Percentiles rank a stretch among this genome's conserved stretches.
These are phyloP conservation scores for Amia ocellicauda DNA, from an alignment of 2,113 vertebrate species.

Conservation along the genomic window DNA sequence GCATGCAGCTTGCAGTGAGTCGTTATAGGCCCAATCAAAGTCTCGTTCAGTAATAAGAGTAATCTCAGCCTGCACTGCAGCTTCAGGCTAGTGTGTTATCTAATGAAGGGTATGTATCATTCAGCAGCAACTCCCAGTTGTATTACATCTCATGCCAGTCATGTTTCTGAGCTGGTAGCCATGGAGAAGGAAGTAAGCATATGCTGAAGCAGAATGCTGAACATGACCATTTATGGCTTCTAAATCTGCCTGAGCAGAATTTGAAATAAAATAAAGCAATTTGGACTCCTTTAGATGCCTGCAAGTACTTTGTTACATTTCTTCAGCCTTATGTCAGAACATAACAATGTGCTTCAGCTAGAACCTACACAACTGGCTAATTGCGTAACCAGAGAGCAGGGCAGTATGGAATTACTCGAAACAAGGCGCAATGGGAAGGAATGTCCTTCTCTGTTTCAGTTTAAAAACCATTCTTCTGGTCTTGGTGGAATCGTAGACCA, in stretches of 20 bases:
- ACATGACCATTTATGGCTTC: slow-evolving; percentile 38
- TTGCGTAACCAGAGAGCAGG: too few relatives aligned
- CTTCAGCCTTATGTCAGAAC: slow-evolving; percentile 36
- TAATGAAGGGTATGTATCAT: not conserved
- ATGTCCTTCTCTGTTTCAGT: too few relatives aligned
- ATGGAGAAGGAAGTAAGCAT: slow-evolving; percentile 25
- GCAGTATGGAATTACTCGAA: too few relatives aligned
- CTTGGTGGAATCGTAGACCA: too few relatives aligned
- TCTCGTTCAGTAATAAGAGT: too few relatives aligned
- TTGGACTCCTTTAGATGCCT: slow-evolving; percentile 19
- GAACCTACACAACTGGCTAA: not conserved
- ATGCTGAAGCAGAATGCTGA: slow-evolving; percentile 38
- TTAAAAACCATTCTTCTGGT: too few relatives aligned
- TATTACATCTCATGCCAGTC: slow-evolving; percentile 25
- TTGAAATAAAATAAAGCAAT: slow-evolving; percentile 27
- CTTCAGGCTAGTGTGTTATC: too few relatives aligned
- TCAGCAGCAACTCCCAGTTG: not conserved
- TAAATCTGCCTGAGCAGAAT: slow-evolving; percentile 15
- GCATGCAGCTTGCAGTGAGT: too few relatives aligned
- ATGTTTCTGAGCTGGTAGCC: slow-evolving; percentile 29
- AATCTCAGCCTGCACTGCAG: too few relatives aligned
- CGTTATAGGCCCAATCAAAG: too few relatives aligned
- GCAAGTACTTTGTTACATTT: slow-evolving; percentile 22
- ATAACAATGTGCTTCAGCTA: slow-evolving; percentile 38
- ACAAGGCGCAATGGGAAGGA: too few relatives aligned